Conservation (phyloP, 2,113 vertebrate species). For the Diadophis punctatus region DNA sequence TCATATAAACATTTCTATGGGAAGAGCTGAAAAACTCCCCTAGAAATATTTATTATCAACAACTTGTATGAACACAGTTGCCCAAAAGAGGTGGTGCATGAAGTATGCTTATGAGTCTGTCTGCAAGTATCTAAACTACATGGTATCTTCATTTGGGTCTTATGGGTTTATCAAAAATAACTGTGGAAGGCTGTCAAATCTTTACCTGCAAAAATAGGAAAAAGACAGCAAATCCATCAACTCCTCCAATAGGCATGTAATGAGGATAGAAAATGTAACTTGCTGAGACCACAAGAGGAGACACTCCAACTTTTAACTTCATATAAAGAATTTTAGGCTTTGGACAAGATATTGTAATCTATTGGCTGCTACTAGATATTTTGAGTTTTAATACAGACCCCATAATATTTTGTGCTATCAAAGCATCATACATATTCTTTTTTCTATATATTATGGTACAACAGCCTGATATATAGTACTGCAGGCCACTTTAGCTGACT, state of each 20-base stretch:
- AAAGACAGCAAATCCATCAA: background rate
- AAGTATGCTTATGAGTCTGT: background rate
- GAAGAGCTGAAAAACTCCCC: background rate
- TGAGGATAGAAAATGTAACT: background rate
- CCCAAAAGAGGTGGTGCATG: background rate
- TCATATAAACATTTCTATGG: background rate
- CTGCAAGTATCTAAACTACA: background rate
- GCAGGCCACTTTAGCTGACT: too few species aligned
- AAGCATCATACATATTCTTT: background rate
- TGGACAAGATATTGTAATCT: background rate
- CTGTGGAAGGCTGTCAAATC: background rate
- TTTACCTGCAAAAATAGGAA: background rate
- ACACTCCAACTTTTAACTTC: background rate
- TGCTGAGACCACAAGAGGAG: background rate
- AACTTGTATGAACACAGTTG: background rate
- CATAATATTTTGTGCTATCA: background rate
- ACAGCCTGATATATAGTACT: background rate
- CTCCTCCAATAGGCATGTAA: background rate
- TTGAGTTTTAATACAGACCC: background rate
- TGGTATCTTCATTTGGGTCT: background rate
- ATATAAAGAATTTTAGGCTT: background rate
- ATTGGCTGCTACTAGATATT: too few species aligned
- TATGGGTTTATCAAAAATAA: background rate
- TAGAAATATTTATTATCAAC: background rate
- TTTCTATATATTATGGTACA: background rate